Evolutionary conservation across 2,797 vertebrate species (phyloP).

Genomic region (Gobio occitaniae): DNA sequence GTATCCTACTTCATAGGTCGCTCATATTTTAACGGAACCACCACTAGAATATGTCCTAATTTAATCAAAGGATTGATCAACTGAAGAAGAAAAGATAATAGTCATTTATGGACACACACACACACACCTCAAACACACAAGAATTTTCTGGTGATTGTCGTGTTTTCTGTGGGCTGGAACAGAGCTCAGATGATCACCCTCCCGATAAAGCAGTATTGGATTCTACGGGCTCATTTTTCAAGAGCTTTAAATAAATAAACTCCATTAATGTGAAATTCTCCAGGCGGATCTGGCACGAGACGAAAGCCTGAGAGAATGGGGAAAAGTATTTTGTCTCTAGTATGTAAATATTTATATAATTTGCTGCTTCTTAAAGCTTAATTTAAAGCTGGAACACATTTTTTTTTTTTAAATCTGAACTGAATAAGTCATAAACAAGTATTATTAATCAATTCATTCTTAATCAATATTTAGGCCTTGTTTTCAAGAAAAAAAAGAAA

Average conservation of each 20-base stretch:
- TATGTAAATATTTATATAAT: neutral
- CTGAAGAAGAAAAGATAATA: conserved; percentile 30
- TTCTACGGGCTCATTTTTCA: conserved; percentile 12
- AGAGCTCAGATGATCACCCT: conserved; percentile 10
- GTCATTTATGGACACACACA: conserved; percentile 35
- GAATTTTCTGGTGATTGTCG: conserved; percentile 8
- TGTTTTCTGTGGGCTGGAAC: neutral
- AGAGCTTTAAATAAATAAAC: conserved; percentile 32
- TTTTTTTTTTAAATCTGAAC: neutral
- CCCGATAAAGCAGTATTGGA: conserved; percentile 17
- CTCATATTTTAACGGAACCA: conserved; percentile 32
- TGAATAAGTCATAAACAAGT: no score
- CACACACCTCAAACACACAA: neutral
- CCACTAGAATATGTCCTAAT: conserved; percentile 4
- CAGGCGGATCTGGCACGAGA: neutral
- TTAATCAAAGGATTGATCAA: neutral
- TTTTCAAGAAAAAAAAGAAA: neutral
- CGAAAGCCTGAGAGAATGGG: neutral
- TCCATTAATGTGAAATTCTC: conserved; percentile 18
- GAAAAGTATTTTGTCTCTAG: neutral
- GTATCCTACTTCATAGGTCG: conserved; percentile 18
- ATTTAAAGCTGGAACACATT: neutral
- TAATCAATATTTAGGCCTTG: no score
- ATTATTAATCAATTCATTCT: no score
- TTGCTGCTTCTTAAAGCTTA: neutral